phyloP scores from a whole-genome alignment of 2,113 vertebrate genomes.

The Theropithecus gelada region DNA sequence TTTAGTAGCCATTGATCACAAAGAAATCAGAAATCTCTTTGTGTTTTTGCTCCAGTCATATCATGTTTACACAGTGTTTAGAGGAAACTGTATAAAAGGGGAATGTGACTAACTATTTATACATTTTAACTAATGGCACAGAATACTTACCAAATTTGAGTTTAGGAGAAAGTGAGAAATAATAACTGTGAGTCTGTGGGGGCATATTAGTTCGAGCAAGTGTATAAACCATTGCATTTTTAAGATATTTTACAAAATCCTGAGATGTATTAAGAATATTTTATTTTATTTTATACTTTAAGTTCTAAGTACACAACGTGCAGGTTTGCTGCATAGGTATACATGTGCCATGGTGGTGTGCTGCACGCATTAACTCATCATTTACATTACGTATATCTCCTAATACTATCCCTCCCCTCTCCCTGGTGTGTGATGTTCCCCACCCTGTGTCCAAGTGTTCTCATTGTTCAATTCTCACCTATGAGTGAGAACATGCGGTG shows the following conservation, averaged over 20 bases:
- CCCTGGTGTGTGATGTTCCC: too few relatives aligned
- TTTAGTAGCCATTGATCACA: conserved; percentile 83
- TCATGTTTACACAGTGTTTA: conserved; percentile 75
- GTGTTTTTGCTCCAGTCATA: conserved; percentile 80
- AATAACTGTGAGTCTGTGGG: conserved; percentile 67
- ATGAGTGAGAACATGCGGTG: too few relatives aligned
- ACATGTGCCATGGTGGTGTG: too few relatives aligned
- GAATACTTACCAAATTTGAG: conserved; percentile 43
- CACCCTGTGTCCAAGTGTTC: too few relatives aligned
- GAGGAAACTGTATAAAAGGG: conserved; percentile 68
- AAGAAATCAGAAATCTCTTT: conserved; percentile 83
- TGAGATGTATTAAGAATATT: conserved; percentile 63
- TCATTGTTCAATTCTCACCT: too few relatives aligned
- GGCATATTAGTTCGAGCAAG: conserved; percentile 29
- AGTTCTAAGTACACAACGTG: too few relatives aligned
- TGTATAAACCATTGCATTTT: conserved; percentile 58
- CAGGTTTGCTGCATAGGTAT: too few relatives aligned
- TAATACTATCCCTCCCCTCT: too few relatives aligned
- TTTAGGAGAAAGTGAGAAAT: conserved; percentile 46
- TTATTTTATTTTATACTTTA: too few relatives aligned
- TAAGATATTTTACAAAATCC: conserved; percentile 74
- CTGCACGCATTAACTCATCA: too few relatives aligned
- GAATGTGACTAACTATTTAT: conserved; percentile 52
- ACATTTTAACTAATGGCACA: conserved; percentile 77
- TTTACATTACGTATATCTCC: too few relatives aligned